These are phyloP conservation scores for Porites divaricata DNA, from an alignment of 92 coral and sea anemone species.

Conservation along the genomic window DNA sequence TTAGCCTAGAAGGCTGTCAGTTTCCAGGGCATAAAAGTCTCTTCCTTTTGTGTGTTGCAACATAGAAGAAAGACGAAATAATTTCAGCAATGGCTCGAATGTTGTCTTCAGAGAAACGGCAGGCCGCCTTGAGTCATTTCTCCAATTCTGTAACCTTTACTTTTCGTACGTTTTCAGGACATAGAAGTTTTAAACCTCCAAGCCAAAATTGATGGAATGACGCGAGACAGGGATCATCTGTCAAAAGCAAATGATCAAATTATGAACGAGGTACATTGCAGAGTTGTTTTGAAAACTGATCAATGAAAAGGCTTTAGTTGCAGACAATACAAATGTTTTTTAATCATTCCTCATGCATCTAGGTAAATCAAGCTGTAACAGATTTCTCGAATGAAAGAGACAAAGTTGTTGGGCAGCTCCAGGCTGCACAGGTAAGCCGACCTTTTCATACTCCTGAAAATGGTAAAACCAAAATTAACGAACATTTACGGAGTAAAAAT, in stretches of 20 bases:
- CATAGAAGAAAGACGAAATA: too few relatives aligned
- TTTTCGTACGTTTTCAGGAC: slow-evolving; percentile 36
- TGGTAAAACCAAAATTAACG: too few relatives aligned
- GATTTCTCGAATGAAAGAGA: slow-evolving; percentile 91
- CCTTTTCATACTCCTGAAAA: not conserved
- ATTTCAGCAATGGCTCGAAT: not conserved
- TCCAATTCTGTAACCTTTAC: not conserved
- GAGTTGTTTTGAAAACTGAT: not conserved
- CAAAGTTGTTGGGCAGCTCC: slow-evolving; percentile 77
- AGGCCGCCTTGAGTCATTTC: too few relatives aligned
- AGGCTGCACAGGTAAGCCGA: slow-evolving; percentile 66
- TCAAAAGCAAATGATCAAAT: slow-evolving; percentile 74
- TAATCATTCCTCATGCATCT: not conserved
- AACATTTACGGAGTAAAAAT: too few relatives aligned
- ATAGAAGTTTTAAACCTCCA: slow-evolving; percentile 47
- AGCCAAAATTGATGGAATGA: slow-evolving; percentile 43
- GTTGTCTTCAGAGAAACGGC: too few relatives aligned
- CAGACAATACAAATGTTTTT: not conserved
- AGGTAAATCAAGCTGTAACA: slow-evolving; percentile 82
- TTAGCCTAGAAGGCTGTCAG: too few relatives aligned
- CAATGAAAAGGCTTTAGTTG: not conserved
- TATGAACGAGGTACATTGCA: slow-evolving; percentile 69
- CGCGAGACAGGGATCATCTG: slow-evolving; percentile 63
- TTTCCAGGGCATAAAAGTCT: too few relatives aligned
- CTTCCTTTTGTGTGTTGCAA: too few relatives aligned